Evolutionary conservation across 2,113 vertebrate genomes (phyloP).

Genomic region (Desmodus rotundus): DNA sequence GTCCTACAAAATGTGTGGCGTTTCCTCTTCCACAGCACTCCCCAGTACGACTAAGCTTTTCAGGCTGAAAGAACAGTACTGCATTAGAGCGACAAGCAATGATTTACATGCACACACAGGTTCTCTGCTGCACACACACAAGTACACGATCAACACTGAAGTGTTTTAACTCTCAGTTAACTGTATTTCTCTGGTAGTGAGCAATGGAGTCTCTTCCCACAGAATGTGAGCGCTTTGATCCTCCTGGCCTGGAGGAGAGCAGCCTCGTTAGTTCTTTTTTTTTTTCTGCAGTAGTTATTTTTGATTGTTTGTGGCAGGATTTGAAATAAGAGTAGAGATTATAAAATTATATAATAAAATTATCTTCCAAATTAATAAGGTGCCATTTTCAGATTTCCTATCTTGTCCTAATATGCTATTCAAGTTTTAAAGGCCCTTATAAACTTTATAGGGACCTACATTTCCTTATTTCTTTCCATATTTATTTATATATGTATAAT

Average conservation of each 20-base stretch:
- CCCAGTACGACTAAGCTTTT: background rate
- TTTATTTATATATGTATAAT: background rate
- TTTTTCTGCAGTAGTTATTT: background rate
- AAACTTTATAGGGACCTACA: background rate
- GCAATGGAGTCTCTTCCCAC: background rate
- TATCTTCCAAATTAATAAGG: constrained; percentile 18
- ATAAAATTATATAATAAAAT: background rate
- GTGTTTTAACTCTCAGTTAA: background rate
- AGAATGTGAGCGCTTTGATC: background rate
- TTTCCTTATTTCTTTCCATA: constrained; percentile 6
- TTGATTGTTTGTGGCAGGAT: background rate
- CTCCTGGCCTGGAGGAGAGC: background rate
- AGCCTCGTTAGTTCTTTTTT: background rate
- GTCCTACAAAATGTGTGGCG: background rate
- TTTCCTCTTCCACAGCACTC: background rate
- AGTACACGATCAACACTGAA: background rate
- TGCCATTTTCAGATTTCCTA: constrained; percentile 1
- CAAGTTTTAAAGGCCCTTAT: background rate
- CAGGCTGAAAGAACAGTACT: background rate
- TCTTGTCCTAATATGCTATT: background rate
- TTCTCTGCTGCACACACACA: background rate
- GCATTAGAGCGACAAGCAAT: background rate
- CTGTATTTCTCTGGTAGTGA: background rate
- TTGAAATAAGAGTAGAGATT: constrained; percentile 21
- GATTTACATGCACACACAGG: background rate